Conservation (phyloP, 2,113 vertebrate genomes). For the Callipepla squamata region DNA sequence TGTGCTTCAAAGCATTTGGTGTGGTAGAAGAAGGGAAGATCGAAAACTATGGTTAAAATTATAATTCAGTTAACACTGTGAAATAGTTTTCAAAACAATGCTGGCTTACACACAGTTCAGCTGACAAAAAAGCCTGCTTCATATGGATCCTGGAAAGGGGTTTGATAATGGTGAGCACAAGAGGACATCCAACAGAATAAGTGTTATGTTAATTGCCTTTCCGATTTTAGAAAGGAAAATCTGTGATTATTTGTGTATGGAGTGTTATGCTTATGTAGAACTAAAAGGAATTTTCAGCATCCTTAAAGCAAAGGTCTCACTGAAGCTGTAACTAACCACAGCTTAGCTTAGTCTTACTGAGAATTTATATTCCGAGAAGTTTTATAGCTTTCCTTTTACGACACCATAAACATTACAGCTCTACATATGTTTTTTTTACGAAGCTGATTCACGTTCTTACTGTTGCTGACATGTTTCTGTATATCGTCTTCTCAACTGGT, state of each 20-base stretch:
- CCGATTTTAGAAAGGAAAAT: neutral
- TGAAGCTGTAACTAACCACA: neutral
- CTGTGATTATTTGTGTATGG: neutral
- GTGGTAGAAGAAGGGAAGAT: neutral
- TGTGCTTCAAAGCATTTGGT: neutral
- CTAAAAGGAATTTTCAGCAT: neutral
- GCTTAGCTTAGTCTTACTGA: neutral
- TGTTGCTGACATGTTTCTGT: neutral
- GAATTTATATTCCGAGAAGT: neutral
- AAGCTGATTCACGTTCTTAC: neutral
- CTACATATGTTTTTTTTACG: neutral
- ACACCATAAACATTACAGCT: neutral
- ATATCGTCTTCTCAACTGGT: neutral
- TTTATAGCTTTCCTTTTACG: neutral
- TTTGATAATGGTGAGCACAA: neutral
- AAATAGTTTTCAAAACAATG: neutral
- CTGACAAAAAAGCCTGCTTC: neutral
- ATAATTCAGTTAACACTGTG: neutral
- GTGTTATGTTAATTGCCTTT: neutral
- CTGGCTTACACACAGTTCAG: neutral
- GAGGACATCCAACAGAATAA: neutral
- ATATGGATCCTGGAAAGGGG: neutral
- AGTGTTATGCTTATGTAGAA: neutral
- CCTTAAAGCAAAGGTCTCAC: neutral
- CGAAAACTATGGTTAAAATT: neutral